Evolutionary conservation across 2,888 invertebrate species (phyloP), one percentile per base, ranked within the genome.

Genomic region (Drosophila flavopinicola): DNA sequence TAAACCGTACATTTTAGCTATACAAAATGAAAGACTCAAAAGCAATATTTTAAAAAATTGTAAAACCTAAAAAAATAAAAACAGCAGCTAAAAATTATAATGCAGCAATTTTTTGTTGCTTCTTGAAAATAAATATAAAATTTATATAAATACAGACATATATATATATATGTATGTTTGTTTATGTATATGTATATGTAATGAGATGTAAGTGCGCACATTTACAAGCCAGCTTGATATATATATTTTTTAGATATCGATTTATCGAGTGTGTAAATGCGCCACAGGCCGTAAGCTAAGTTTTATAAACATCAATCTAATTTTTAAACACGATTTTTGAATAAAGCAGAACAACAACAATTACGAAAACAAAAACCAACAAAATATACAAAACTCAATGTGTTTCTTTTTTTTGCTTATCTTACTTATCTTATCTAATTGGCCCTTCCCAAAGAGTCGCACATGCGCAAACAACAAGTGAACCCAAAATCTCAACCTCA

Each of bases 1-100:
- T 24, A 45, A 41, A 15, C 38, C 15, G 41, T 52, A 52, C 35
- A 49, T 37, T 52, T 64, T 64, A 68, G 66, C 51, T 57, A 49
- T 66, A 78, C 51, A 73, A 79, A 79, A 73, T 69, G 77, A 76
- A 88, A 88, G 88, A 87, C 87, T 87, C 87, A 87, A 87, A 87
- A 88, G 88, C 87, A 88, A 87, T 85, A 75, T 77, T 66, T 65
- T 56, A 33, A 37, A 44, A 32, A 53, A 49, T 25, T 65, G 41
- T 47, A 48, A 42, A 66, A 63, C 1, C 6, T 54, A 41, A 39
- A 67, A 17, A 35, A 57, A 35, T 39, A 57, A 52, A 42, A 20
- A 44, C 27, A 37, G 35, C 35, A 57, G 48, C 58, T 60, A 44
- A 45, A 58, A 72, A 44, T 69, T 49, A 39, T 47, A 61, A 29